Evolutionary conservation across 1,140 invertebrate species (phyloP).

Genomic region (Diachasmimorpha longicaudata): DNA sequence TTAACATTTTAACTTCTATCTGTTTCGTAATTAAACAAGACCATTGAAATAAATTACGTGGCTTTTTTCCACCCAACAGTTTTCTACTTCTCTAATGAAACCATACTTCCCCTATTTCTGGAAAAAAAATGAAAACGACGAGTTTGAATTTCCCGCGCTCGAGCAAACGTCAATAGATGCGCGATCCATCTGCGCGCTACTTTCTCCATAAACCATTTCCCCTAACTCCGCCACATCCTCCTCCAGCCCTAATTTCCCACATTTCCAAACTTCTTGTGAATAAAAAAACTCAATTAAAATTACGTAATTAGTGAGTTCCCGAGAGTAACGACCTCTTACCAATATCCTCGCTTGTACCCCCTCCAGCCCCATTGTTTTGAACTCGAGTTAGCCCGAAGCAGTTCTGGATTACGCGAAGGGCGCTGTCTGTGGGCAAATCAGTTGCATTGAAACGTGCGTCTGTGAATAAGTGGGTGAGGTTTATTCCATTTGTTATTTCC

Average conservation of each 20-base stretch:
- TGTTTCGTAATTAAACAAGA: too few relatives aligned
- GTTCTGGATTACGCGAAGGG: conserved; percentile 42
- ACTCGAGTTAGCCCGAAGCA: not conserved
- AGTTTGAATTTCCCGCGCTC: not conserved
- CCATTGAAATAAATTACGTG: too few relatives aligned
- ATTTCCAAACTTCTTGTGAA: not conserved
- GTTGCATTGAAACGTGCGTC: conserved; percentile 37
- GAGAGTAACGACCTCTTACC: too few relatives aligned
- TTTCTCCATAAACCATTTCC: not conserved
- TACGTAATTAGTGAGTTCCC: not conserved
- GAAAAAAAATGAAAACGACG: not conserved
- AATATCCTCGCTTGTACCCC: too few relatives aligned
- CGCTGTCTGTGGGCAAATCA: conserved; percentile 47
- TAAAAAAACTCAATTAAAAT: not conserved
- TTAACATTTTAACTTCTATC: too few relatives aligned
- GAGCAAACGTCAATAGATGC: not conserved
- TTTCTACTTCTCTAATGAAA: too few relatives aligned
- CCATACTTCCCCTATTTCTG: too few relatives aligned
- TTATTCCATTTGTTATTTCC: conserved; percentile 25
- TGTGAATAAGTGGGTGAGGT: conserved; percentile 40
- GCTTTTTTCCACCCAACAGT: too few relatives aligned
- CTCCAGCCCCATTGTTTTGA: not conserved
- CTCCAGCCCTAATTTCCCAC: not conserved
- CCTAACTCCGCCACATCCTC: not conserved
- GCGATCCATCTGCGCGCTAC: not conserved